Conservation (phyloP, 2,797 vertebrate genomes). For the Oreochromis grahami region DNA sequence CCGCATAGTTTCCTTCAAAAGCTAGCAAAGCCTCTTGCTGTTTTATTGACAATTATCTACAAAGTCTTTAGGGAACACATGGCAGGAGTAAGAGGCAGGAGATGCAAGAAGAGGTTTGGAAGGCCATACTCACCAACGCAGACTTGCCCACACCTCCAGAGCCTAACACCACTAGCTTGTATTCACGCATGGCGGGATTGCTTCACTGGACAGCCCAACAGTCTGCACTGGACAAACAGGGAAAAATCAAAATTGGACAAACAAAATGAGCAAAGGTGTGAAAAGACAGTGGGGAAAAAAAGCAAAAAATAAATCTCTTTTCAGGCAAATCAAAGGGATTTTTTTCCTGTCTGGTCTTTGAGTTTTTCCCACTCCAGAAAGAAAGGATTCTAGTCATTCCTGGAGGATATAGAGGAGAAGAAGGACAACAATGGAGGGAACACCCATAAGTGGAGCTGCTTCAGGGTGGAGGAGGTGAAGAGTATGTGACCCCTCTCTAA, state of each 20-base stretch:
- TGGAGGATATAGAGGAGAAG: constrained; percentile 66
- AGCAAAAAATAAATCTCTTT: not conserved
- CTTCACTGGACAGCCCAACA: constrained; percentile 82
- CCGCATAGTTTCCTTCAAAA: not conserved
- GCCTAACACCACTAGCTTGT: constrained; percentile 99
- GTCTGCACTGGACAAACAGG: constrained; percentile 72
- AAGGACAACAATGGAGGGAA: constrained; percentile 74
- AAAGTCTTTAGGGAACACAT: constrained; percentile 6
- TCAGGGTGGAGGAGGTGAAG: constrained; percentile 75
- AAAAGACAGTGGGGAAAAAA: not conserved
- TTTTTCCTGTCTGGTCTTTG: not conserved
- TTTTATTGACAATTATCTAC: constrained; percentile 11
- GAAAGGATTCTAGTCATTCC: constrained; percentile 66
- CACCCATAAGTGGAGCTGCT: constrained; percentile 73
- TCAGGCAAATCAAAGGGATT: constrained; percentile 18
- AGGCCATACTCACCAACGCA: constrained; percentile 89
- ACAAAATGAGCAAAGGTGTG: not conserved
- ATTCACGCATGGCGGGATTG: constrained; percentile 97
- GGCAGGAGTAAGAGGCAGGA: not conserved
- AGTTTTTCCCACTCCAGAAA: constrained; percentile 42
- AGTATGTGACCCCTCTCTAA: constrained; percentile 74
- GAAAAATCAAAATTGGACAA: not conserved
- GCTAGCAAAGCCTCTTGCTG: not conserved
- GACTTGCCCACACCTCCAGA: constrained; percentile 99
- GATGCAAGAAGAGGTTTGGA: constrained; percentile 2